Base-by-base conservation (phyloP, 1,140 invertebrate species). In the Calliphora vicina region DNA sequence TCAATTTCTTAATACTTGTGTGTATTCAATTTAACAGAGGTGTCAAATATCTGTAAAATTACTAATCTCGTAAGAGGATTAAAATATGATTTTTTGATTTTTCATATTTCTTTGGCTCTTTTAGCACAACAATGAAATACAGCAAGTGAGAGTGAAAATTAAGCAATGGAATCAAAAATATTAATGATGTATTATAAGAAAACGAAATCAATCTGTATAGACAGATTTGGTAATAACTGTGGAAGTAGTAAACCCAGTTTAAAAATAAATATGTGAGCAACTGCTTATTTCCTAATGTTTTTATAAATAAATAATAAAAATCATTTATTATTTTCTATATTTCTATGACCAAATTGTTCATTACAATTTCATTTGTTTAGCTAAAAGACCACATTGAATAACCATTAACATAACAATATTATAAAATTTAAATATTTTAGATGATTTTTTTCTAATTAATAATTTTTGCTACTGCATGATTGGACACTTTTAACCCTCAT, bases 21-120 rank as follows among this genome's bases (percentile, higher is more conserved):
- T 67, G 9, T 35, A 35, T 67, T 67, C 25, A 67, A 67, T 67
- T 20, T 20, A 67, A 23, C 61, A 23, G 20, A 67, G 61, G 61
- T 67, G 61, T 67, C 61, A 67, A 67, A 67, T 67, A 23, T 67
- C 61, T 67, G 5, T 67, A 67, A 57, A 67, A 67, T 67, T 20
- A 67, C 25, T 67, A 67, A 67, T 67, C 61, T n/a, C 61, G 23
- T 67, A 67, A 67, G 61, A 67, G 61, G 61, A 67, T 67, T 67
- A 67, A 67, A 67, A 67, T 67, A 67, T 23, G 61, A 67, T 67
- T 67, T 67, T 67, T 23, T 67, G 17, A 20, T 67, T 67, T 67
- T 67, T 67, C 8, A 67, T 23, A 25, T 25, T 23, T 67, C 61
- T 23, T 23, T 57, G 15, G 50, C 17, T 57, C 50, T 57, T n/a